Evolutionary conservation across 2,888 invertebrate genomes (phyloP).

Genomic region (Cheilosia pagana): DNA sequence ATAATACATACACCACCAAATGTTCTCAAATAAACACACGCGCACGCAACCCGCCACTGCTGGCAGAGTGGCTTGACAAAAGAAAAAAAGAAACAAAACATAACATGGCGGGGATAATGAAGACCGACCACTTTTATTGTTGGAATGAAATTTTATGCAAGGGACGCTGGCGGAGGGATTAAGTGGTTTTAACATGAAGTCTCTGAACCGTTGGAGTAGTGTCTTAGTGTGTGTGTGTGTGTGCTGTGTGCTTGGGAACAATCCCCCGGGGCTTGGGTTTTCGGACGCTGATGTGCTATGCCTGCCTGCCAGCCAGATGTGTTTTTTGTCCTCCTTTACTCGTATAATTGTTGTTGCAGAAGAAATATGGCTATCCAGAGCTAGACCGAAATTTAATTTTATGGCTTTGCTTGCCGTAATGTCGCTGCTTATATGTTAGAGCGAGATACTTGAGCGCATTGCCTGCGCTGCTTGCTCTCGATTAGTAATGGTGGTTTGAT

Average conservation of each 20-base stretch:
- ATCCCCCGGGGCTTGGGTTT: conserved; percentile 66
- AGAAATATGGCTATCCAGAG: conserved; percentile 67
- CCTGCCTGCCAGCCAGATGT: conserved; percentile 80
- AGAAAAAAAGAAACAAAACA: conserved; percentile 74
- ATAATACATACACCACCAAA: neutral
- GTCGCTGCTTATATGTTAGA: neutral
- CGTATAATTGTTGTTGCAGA: conserved; percentile 44
- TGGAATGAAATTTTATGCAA: neutral
- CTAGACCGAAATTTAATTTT: conserved; percentile 53
- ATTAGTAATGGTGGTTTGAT: conserved; percentile 28
- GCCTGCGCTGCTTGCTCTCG: conserved; percentile 19
- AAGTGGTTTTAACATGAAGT: conserved; percentile 34
- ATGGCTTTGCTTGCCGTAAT: conserved; percentile 8
- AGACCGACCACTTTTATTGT: conserved; percentile 50
- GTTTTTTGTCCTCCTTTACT: conserved; percentile 76
- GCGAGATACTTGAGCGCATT: conserved; percentile 15
- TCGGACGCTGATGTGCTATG: conserved; percentile 76
- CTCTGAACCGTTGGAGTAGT: conserved; percentile 20
- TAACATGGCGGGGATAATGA: conserved; percentile 75
- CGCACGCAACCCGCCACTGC: conserved; percentile 19
- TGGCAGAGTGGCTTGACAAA: conserved; percentile 63
- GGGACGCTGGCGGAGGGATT: conserved; percentile 49
- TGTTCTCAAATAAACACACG: conserved; percentile 59
- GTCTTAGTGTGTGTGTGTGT: conserved; percentile 22
- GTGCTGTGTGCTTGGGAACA: conserved; percentile 15